Evolutionary conservation across 2,113 vertebrate species (phyloP), one percentile per base, ranked within the genome.

Genomic region (Caloenas nicobarica): DNA sequence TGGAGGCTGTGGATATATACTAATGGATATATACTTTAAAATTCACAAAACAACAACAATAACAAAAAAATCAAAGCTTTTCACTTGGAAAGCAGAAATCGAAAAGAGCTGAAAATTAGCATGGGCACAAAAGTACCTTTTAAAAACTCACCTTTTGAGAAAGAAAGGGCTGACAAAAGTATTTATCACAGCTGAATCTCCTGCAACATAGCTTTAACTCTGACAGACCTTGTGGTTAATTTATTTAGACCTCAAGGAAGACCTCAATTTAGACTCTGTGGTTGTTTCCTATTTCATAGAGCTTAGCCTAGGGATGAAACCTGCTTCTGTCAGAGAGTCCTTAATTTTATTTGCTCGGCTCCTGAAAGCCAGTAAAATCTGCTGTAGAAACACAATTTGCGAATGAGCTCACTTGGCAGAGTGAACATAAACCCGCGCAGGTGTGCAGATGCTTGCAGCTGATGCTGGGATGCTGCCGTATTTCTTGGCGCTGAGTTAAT

Each of bases 241-340:
- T 96, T 83, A 92, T 96, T 94, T 84, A 82, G 85, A 88, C 85
- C 82, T 94, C 6, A 16, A 94, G 68, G 48, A 93, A 86, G 62
- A 92, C 89, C 93, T 93, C 74, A 76, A 8, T 95, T 95, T 83
- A 77, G 84, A 74, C 38, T 83, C 44, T 68, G 62, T 1, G 2
- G 29, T 78, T 88, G 28, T 71, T 91, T 89, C 36, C 62, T 77
- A 16, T 89, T 91, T 94, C 26, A 33, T 80, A 42, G 16, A 74
- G 28, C 46, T 86, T 79, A 76, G 54, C 21, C 31, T 78, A 50
- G 51, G 82, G 81, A 76, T 78, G 56, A 88, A 93, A 81, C 61
- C 42, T 93, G 44, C 78, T 91, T 93, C 50, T 91, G 28, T 88
- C 58, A 79, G 61, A 79, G 76, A 64, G 26, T 91, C 57, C 77